phyloP scores from a whole-genome alignment of 2,797 vertebrate species.

The Carduelis carduelis region DNA sequence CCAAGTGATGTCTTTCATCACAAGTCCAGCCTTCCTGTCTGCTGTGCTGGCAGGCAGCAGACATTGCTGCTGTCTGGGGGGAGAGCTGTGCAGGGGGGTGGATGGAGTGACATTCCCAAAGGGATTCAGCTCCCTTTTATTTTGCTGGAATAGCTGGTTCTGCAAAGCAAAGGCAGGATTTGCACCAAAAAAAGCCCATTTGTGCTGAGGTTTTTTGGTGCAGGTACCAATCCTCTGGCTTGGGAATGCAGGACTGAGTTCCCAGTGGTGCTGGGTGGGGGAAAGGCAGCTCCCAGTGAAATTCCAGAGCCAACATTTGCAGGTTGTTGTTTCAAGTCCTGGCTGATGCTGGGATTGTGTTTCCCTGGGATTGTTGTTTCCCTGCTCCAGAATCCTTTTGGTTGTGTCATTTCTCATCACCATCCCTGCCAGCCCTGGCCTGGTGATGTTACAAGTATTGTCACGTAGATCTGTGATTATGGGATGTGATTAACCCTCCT shows the following conservation, averaged over 20 bases:
- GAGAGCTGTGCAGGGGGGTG: background rate
- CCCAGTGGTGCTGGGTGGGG: background rate
- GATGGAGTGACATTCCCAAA: background rate
- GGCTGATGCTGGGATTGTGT: background rate
- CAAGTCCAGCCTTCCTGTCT: background rate
- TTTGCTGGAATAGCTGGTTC: background rate
- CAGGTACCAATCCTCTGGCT: background rate
- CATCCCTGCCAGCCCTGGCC: background rate
- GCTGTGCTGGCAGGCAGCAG: background rate
- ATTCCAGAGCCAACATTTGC: background rate
- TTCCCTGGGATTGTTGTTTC: background rate
- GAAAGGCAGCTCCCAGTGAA: background rate
- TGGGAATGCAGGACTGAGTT: background rate
- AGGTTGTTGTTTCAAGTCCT: fast-evolving
- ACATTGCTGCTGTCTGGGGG: background rate
- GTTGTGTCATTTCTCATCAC: background rate
- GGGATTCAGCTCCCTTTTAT: background rate
- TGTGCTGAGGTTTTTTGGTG: fast-evolving
- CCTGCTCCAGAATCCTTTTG: background rate
- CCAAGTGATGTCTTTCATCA: background rate
- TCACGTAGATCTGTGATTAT: background rate
- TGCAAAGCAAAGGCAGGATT: background rate
- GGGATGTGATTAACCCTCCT: constrained; percentile 27
- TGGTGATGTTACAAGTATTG: constrained; percentile 8
- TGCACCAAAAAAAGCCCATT: background rate